A percentile compares a stretch with the other conserved stretches of the same genome.
Evolutionary conservation across 2,113 vertebrate species (phyloP).

Genomic region (Pipra filicauda): DNA sequence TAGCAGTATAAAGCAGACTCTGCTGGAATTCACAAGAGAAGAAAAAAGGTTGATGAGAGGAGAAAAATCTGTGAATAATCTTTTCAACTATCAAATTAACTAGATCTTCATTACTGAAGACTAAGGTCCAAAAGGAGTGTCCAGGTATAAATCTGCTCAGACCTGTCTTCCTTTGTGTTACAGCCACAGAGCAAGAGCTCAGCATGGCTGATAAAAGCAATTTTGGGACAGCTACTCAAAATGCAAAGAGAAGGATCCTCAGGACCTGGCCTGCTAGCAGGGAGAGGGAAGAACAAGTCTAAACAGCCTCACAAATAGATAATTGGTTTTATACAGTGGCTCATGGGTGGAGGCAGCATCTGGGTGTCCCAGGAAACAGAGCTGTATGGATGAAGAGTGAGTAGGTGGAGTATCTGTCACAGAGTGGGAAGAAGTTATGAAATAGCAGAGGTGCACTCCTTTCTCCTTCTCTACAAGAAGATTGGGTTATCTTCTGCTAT

Average conservation of each 20-base stretch:
- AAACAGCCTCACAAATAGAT: neutral
- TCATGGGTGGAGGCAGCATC: neutral
- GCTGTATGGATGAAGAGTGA: neutral
- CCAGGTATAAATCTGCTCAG: neutral
- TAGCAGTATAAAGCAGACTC: neutral
- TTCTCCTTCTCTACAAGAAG: neutral
- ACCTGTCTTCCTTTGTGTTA: neutral
- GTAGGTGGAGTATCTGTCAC: neutral
- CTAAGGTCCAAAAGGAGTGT: neutral
- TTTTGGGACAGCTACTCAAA: neutral
- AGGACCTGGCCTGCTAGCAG: neutral
- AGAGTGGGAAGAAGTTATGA: neutral
- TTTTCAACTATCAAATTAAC: neutral
- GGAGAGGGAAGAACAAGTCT: neutral
- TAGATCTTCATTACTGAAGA: neutral
- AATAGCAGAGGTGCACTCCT: neutral
- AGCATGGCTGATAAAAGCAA: neutral
- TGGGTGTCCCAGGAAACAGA: neutral
- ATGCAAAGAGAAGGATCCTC: neutral
- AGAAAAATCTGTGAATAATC: neutral
- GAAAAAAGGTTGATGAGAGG: neutral
- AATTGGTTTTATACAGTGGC: neutral
- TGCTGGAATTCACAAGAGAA: neutral
- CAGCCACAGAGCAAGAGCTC: neutral
- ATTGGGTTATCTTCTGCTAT: neutral